Evolutionary conservation across 2,113 vertebrate species (phyloP).

Genomic region (Gadus macrocephalus): DNA sequence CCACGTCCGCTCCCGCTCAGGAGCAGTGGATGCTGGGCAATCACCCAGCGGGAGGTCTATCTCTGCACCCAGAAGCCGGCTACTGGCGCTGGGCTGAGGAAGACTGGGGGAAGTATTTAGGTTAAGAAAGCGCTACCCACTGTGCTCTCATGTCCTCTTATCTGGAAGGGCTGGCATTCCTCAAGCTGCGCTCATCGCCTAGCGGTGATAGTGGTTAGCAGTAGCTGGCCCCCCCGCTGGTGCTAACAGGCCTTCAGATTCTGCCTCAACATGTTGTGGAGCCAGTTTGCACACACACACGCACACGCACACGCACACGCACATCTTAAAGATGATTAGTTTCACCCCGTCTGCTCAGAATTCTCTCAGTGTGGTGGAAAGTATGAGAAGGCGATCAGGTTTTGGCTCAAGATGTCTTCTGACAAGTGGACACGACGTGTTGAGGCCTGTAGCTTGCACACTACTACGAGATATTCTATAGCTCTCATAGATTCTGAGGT

Average conservation of each 20-base stretch:
- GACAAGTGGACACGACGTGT: neutral
- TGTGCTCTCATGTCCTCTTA: constrained; percentile 54
- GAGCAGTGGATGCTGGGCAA: neutral
- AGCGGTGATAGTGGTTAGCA: constrained; percentile 38
- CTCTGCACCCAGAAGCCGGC: constrained; percentile 13
- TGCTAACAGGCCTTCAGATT: constrained; percentile 38
- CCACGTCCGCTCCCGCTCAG: neutral
- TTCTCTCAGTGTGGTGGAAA: too few relatives aligned
- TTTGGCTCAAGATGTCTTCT: too few relatives aligned
- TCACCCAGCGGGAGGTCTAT: constrained; percentile 14
- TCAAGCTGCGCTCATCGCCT: constrained; percentile 50
- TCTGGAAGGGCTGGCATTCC: constrained; percentile 59
- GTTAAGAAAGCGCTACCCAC: constrained; percentile 35
- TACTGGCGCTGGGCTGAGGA: neutral
- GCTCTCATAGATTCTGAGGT: too few relatives aligned
- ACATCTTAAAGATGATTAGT: too few relatives aligned
- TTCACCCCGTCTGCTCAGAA: too few relatives aligned
- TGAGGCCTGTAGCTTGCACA: neutral
- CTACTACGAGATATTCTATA: too few relatives aligned
- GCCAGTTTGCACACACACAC: constrained; percentile 8
- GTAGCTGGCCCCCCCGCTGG: constrained; percentile 43
- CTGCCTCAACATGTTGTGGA: constrained; percentile 50
- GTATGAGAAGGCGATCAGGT: too few relatives aligned
- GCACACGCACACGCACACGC: too few relatives aligned
- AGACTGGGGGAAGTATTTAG: constrained; percentile 26